Percentiles rank a stretch among this genome's conserved stretches.
Evolutionary conservation across 2,797 vertebrate genomes (phyloP).

Genomic region (Buphagus erythrorhynchus): DNA sequence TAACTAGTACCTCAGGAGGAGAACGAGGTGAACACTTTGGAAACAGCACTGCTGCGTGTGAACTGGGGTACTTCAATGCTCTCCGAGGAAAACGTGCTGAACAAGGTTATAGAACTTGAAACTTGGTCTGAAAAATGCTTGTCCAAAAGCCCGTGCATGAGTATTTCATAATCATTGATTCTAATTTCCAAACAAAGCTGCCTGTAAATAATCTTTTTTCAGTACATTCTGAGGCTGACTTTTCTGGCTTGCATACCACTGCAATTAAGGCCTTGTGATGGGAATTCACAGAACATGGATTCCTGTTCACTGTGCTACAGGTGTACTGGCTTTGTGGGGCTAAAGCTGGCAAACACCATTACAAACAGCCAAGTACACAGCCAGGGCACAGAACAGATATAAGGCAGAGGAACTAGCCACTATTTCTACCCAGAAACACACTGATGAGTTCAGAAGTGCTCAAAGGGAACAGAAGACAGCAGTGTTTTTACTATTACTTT

Average conservation of each 20-base stretch:
- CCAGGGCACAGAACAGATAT: not conserved
- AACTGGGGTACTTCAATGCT: not conserved
- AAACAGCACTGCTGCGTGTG: not conserved
- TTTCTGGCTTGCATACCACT: not conserved
- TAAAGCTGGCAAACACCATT: not conserved
- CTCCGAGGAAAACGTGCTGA: not conserved
- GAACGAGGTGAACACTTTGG: not conserved
- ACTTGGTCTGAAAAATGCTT: not conserved
- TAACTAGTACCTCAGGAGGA: not conserved
- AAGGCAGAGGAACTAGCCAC: not conserved
- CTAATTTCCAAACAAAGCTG: not conserved
- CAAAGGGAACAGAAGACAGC: not conserved
- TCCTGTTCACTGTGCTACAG: not conserved
- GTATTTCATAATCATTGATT: not conserved
- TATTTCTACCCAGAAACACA: not conserved
- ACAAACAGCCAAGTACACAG: not conserved
- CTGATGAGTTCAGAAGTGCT: not conserved
- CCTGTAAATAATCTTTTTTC: not conserved
- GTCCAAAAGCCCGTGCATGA: not conserved
- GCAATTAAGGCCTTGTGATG: not conserved
- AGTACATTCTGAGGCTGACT: not conserved
- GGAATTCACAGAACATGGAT: not conserved
- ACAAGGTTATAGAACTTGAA: not conserved
- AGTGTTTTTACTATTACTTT: not conserved
- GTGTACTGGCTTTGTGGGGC: not conserved